Percentiles rank a stretch among this genome's conserved stretches.
phyloP scores from a whole-genome alignment of 2,797 vertebrate species.

The Botia almorhae region DNA sequence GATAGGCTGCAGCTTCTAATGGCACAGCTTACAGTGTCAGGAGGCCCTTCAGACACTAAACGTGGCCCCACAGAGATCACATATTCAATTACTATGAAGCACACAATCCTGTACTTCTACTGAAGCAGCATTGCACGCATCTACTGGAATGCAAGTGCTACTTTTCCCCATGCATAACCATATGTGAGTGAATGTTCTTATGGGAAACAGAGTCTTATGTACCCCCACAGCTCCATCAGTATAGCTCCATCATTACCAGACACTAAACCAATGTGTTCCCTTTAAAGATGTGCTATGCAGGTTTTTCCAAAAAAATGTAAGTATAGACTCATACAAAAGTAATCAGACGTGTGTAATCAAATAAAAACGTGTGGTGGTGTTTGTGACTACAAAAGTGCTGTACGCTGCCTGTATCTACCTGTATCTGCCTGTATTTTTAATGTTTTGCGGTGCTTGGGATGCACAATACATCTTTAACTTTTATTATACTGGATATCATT shows the following conservation, averaged over 20 bases:
- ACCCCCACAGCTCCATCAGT: background rate
- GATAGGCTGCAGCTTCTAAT: background rate
- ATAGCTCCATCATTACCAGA: background rate
- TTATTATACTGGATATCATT: background rate
- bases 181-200: background rate
- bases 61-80: background rate
- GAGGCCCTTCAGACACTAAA: conserved; percentile 1
- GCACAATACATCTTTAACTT: too few relatives aligned
- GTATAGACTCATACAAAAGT: too few relatives aligned
- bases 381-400: too few relatives aligned
- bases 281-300: background rate
- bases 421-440: too few relatives aligned
- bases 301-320: too few relatives aligned
- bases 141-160: conserved; percentile 22
- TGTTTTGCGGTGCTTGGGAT: too few relatives aligned
- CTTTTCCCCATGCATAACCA: conserved; percentile 21
- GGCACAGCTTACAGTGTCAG: conserved; percentile 12
- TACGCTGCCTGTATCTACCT: too few relatives aligned
- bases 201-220: background rate
- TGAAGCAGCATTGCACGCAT: conserved; percentile 21
- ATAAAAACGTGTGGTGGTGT: too few relatives aligned
- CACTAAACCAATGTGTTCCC: too few relatives aligned
- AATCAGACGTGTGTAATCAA: too few relatives aligned
- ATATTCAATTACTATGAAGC: conserved; percentile 19
- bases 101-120: background rate